Evolutionary conservation across 2,888 invertebrate species (phyloP).

Genomic region (Pogonocherus hispidulus): DNA sequence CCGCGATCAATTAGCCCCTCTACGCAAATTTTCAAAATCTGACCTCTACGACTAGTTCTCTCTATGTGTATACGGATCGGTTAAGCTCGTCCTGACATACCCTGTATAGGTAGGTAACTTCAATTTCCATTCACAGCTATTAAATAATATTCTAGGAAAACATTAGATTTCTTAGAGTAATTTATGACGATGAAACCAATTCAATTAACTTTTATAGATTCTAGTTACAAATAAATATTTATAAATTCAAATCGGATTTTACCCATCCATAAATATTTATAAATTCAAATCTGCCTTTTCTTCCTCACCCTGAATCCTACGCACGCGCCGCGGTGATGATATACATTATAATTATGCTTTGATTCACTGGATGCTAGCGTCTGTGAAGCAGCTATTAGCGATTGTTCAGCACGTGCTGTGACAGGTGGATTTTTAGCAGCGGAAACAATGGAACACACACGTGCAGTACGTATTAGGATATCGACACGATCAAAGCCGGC

Average conservation of each 20-base stretch:
- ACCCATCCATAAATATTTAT: background rate
- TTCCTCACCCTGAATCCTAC: constrained; percentile 9
- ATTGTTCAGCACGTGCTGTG: constrained; percentile 48
- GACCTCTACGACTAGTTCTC: no score
- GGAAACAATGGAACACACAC: constrained; percentile 47
- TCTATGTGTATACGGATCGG: no score
- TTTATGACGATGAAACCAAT: background rate
- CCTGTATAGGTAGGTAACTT: no score
- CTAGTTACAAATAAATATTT: constrained; percentile 6
- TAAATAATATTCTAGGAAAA: no score
- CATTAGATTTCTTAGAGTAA: background rate
- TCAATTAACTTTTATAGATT: background rate
- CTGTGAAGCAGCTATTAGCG: constrained; percentile 45
- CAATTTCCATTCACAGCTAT: no score
- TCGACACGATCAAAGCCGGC: constrained; percentile 17
- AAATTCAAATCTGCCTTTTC: background rate
- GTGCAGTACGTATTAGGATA: constrained; percentile 48
- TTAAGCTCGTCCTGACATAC: no score
- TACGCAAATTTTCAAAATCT: no score
- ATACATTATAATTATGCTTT: constrained; percentile 34
- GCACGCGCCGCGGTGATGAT: constrained; percentile 5
- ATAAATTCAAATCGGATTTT: constrained; percentile 7
- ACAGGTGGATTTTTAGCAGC: constrained; percentile 39
- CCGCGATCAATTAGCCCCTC: no score
- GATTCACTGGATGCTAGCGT: constrained; percentile 41